Evolutionary conservation across 2,888 invertebrate genomes (phyloP), one percentile per base, ranked within the genome.

Genomic region (Cheilosia impressa): DNA sequence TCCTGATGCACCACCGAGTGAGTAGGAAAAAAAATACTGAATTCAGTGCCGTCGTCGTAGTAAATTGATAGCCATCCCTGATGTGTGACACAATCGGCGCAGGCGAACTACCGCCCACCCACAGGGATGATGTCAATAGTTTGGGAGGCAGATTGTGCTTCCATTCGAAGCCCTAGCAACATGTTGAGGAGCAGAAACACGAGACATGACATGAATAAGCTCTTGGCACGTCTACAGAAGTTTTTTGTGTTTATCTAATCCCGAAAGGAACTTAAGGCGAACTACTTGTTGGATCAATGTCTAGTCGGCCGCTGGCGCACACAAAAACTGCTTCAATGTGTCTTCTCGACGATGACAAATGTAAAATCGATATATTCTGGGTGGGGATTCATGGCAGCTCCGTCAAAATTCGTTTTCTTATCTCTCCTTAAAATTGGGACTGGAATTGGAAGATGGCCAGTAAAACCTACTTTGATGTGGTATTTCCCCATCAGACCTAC

Each of bases 71-170:
- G 53, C 75, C 79, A 84, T 80, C 79, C 79, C 79, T 84, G 84
- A 50, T 52, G 79, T 60, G 85, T 88, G 87, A 88, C 87, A 87
- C 87, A 88, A 88, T 87, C 87, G 77, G 87, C 87, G 87, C 87
- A 88, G 73, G 69, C 66, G 82, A 68, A 87, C 62, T 79, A 45
- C 2, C 13, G 38, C 15, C 58, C 73, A 71, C 79, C 69, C 53
- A 66, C 65, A 24, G 47, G 50, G 27, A 65, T 80, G 84, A 79
- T 80, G 84, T 84, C 79, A 76, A 79, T 60, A 13, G 50, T 17
- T 72, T 9, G 45, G 19, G 15, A 10, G n/a, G 34, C n/a, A 55
- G 10, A 27, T 47, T 19, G 27, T 50, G 34, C 10, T 47, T 34
- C 19, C 10, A 10, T 34, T 63, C 6, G 19, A 47, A 43, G 43